phyloP scores from a whole-genome alignment of 2,797 vertebrate genomes.

The Crax fasciolata region DNA sequence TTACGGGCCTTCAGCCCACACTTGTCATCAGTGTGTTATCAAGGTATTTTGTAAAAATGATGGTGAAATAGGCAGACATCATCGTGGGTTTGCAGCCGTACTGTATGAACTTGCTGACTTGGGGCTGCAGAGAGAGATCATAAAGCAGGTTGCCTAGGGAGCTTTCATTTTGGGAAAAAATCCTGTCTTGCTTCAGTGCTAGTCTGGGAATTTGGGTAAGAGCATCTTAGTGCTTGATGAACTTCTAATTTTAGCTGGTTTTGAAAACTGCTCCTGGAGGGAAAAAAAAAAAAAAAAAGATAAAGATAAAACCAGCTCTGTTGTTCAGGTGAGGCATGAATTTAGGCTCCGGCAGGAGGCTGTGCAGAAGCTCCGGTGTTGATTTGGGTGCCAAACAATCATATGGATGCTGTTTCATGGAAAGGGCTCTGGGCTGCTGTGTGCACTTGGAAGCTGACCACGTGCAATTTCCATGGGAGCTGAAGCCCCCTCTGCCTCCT shows the following conservation, averaged over 20 bases:
- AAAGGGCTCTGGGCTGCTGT: neutral
- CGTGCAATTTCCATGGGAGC: neutral
- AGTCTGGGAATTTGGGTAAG: neutral
- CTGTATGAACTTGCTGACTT: neutral
- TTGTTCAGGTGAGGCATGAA: neutral
- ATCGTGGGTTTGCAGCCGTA: neutral
- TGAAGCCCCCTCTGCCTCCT: neutral
- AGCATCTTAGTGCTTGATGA: neutral
- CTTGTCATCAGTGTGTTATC: neutral
- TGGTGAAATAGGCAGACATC: neutral
- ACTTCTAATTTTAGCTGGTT: neutral
- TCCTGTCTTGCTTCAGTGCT: neutral
- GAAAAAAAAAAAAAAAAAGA: neutral
- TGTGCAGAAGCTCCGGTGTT: neutral
- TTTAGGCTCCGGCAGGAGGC: neutral
- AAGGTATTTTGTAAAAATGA: neutral
- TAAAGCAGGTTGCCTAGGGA: conserved; percentile 6
- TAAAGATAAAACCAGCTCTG: rapidly evolving
- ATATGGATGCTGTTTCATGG: neutral
- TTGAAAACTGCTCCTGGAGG: neutral
- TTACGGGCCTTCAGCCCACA: neutral
- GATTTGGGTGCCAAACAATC: neutral
- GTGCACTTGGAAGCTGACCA: neutral
- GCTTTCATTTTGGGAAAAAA: neutral
- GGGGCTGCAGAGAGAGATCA: neutral